These are phyloP conservation scores for Sylvicola fuscatus DNA, from an alignment of 2,888 invertebrate species.

Conservation along the genomic window DNA sequence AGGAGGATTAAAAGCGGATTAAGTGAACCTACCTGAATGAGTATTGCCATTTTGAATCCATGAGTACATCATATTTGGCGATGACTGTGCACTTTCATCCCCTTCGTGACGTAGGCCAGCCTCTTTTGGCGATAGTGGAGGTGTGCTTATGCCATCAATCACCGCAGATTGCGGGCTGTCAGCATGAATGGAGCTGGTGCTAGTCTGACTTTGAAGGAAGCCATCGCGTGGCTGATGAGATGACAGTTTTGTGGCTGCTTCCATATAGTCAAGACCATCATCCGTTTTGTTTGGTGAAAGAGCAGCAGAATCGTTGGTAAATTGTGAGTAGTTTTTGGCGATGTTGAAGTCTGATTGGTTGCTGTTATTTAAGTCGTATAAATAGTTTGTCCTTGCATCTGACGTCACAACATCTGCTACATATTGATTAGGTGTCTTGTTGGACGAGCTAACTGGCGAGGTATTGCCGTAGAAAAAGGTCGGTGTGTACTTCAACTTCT, in stretches of 20 bases:
- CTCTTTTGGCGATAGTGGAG: slow-evolving; percentile 20
- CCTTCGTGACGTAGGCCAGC: slow-evolving; percentile 5
- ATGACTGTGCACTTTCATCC: slow-evolving; percentile 7
- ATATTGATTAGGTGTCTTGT: slow-evolving; percentile 1
- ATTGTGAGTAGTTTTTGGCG: neutral
- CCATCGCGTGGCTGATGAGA: slow-evolving; percentile 7
- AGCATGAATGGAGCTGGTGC: neutral
- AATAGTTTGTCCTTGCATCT: slow-evolving; percentile 20
- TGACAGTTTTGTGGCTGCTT: slow-evolving; percentile 14
- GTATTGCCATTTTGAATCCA: slow-evolving; percentile 8
- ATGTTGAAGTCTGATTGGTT: slow-evolving; percentile 11
- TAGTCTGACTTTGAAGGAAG: no score
- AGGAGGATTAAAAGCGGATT: slow-evolving; percentile 1
- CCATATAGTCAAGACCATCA: slow-evolving; percentile 14
- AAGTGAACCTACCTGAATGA: slow-evolving; percentile 4
- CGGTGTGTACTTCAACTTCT: slow-evolving; percentile 21
- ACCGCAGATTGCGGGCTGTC: slow-evolving; percentile 5
- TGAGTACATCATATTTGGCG: slow-evolving; percentile 6
- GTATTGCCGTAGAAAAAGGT: slow-evolving; percentile 13
- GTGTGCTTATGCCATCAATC: slow-evolving; percentile 20
- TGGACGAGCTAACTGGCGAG: slow-evolving; percentile 2
- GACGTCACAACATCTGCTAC: slow-evolving; percentile 14
- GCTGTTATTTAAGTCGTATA: slow-evolving; percentile 12
- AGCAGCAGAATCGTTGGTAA: slow-evolving; percentile 11
- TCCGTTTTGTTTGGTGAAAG: slow-evolving; percentile 19